Evolutionary conservation across 2,113 vertebrate genomes (phyloP).

Genomic region (Acrocephalus arundinaceus): DNA sequence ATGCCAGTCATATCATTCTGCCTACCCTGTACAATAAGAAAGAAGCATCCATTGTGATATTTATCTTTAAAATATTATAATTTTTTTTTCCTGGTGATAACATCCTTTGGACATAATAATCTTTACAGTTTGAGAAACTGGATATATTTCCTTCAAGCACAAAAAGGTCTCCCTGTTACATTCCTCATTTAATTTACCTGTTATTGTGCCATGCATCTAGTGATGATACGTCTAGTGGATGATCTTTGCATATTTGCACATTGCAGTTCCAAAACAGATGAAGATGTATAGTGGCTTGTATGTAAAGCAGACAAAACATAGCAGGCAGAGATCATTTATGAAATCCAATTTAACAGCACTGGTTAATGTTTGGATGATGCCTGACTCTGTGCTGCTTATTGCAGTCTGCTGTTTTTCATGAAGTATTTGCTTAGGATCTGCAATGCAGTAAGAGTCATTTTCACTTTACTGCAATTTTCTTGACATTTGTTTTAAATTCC

Average conservation of each 20-base stretch:
- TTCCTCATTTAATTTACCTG: conserved; percentile 23
- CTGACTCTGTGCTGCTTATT: conserved; percentile 29
- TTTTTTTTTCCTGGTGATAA: not conserved
- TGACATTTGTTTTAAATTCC: conserved; percentile 17
- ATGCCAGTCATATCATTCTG: not conserved
- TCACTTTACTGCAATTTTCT: conserved; percentile 21
- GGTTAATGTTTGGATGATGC: conserved; percentile 41
- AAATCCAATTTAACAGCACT: conserved; percentile 62
- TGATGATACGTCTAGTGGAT: not conserved
- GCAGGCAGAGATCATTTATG: conserved; percentile 52
- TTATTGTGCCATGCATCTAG: not conserved
- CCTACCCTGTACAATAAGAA: not conserved
- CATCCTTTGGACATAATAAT: not conserved
- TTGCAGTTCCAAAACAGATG: conserved; percentile 37
- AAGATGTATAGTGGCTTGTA: not conserved
- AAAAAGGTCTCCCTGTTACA: not conserved
- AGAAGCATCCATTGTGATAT: not conserved
- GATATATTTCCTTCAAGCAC: not conserved
- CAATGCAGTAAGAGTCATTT: conserved; percentile 64
- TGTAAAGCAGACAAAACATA: conserved; percentile 23
- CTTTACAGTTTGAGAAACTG: not conserved
- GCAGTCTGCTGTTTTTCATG: conserved; percentile 57
- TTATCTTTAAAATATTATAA: not conserved
- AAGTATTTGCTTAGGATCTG: conserved; percentile 51
- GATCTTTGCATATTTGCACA: conserved; percentile 14